These are phyloP conservation scores for Tolmerus cingulatus DNA, from an alignment of 2,888 invertebrate genomes.

Conservation along the genomic window DNA sequence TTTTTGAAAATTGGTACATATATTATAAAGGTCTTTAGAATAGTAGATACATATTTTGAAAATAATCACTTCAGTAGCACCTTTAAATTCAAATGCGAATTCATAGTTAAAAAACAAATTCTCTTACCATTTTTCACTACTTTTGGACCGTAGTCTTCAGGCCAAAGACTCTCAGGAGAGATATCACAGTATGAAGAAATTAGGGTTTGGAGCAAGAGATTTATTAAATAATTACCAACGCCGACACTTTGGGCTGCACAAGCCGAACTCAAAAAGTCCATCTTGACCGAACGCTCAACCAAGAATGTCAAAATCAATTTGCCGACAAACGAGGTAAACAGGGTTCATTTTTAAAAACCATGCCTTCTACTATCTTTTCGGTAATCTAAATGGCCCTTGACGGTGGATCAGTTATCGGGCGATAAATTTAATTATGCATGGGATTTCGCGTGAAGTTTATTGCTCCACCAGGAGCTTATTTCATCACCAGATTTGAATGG, in stretches of 20 bases:
- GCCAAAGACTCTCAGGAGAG: constrained; percentile 66
- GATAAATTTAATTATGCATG: neutral
- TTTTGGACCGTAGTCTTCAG: constrained; percentile 60
- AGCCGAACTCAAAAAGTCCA: constrained; percentile 44
- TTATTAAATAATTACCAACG: constrained; percentile 63
- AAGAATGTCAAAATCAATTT: neutral
- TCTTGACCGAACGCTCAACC: neutral
- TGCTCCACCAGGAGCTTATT: neutral
- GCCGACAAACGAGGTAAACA: neutral
- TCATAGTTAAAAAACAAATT: neutral
- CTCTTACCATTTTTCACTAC: constrained; percentile 20
- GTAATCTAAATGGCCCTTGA: neutral
- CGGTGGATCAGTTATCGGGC: neutral
- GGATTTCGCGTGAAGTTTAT: neutral
- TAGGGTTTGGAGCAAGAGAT: constrained; percentile 62
- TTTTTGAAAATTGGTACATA: too few relatives aligned
- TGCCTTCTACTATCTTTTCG: neutral
- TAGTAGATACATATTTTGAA: too few relatives aligned
- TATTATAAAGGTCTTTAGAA: too few relatives aligned
- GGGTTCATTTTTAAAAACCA: neutral
- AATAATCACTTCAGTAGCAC: neutral
- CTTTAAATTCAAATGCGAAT: neutral
- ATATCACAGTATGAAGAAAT: constrained; percentile 60
- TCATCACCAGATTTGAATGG: neutral
- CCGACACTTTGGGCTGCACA: constrained; percentile 55